A percentile compares a stretch with the other conserved stretches of the same genome.
Evolutionary conservation across 2,888 invertebrate species (phyloP).

Genomic region (Drosophila kuntzei): DNA sequence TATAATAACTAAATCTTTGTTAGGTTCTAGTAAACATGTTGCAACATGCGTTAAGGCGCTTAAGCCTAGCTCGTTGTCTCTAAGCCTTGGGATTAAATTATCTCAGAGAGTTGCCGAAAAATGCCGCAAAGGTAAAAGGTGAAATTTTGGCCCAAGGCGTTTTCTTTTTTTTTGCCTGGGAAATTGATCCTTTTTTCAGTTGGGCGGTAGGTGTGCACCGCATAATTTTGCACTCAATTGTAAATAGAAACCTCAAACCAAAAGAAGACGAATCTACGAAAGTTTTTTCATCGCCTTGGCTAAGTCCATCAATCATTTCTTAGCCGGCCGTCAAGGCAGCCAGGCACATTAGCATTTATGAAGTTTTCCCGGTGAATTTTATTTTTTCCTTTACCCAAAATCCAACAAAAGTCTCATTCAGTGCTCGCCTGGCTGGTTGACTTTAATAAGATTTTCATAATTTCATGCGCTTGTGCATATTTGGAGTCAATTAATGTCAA

Average conservation of each 20-base stretch:
- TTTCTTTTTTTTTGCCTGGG: constrained; percentile 14
- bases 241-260: constrained; percentile 64
- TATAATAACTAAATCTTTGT: constrained; percentile 52
- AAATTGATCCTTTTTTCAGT: constrained; percentile 61
- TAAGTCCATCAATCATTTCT: constrained; percentile 75
- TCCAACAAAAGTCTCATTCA: constrained; percentile 42
- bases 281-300: constrained; percentile 44
- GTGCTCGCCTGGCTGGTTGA: constrained; percentile 53
- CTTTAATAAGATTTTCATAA: constrained; percentile 80
- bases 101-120: constrained; percentile 50
- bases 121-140: constrained; percentile 43
- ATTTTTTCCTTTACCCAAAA: constrained; percentile 15
- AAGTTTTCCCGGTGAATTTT: constrained; percentile 59
- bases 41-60: constrained; percentile 65
- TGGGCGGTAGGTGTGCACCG: constrained; percentile 48
- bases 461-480: constrained; percentile 81
- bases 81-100: constrained; percentile 73
- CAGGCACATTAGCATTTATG: constrained; percentile 76
- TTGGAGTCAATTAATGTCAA: constrained; percentile 80
- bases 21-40: constrained; percentile 54
- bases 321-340: constrained; percentile 57
- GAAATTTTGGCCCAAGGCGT: constrained; percentile 32
- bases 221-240: constrained; percentile 71
- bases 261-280: constrained; percentile 10
- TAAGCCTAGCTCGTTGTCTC: constrained; percentile 57